Conservation (phyloP, 1,140 invertebrate species). For the Pristionchus pacificus region DNA sequence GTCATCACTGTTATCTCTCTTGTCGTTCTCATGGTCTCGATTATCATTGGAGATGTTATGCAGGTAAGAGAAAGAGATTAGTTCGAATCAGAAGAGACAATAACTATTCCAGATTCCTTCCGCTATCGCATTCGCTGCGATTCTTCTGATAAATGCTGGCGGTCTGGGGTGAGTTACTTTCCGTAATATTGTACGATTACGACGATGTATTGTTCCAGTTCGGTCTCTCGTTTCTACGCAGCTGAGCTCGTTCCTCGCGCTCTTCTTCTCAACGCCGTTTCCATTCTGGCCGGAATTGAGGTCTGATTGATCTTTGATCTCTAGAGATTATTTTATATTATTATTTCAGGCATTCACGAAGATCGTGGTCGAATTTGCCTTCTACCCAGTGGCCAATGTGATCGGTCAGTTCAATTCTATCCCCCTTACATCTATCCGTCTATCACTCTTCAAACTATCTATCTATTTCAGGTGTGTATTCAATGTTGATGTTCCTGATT, state of each 20-base stretch:
- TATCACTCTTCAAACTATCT: too few relatives aligned
- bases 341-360: slow-evolving; percentile 27
- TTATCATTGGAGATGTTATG: slow-evolving; percentile 27
- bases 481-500: slow-evolving; percentile 36
- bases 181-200: too few relatives aligned
- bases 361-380: slow-evolving; percentile 37
- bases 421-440: slow-evolving; percentile 1
- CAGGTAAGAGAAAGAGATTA: slow-evolving; percentile 17
- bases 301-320: not conserved
- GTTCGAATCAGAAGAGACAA: not conserved
- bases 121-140: slow-evolving; percentile 29
- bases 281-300: slow-evolving; percentile 37
- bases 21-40: slow-evolving; percentile 27
- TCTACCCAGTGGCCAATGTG: slow-evolving; percentile 39
- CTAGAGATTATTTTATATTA: too few relatives aligned
- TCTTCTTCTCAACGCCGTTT: slow-evolving; percentile 35
- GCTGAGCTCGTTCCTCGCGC: slow-evolving; percentile 35
- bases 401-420: too few relatives aligned
- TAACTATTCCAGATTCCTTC: slow-evolving; percentile 28
- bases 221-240: slow-evolving; percentile 39
- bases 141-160: slow-evolving; percentile 37
- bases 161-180: too few relatives aligned
- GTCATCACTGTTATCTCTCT: slow-evolving; percentile 30
- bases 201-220: too few relatives aligned
- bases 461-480: slow-evolving; percentile 32